Conservation (phyloP, 2,888 invertebrate genomes). For the Chesias legatella region DNA sequence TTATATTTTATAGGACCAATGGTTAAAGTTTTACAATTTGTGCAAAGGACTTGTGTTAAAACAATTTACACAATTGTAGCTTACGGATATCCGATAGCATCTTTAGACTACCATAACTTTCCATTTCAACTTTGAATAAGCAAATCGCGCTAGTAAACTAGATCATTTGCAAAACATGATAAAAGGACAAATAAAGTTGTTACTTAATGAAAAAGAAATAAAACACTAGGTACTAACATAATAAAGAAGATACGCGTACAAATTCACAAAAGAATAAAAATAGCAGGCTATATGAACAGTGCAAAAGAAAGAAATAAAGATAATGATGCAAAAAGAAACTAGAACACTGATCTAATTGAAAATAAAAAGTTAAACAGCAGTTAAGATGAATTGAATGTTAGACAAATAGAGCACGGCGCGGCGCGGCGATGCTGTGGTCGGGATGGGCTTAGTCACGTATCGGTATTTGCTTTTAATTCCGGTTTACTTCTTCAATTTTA, state of each 20-base stretch:
- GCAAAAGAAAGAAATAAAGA: constrained; percentile 19
- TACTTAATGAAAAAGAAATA: constrained; percentile 5
- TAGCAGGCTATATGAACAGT: constrained; percentile 3
- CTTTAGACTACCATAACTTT: constrained; percentile 24
- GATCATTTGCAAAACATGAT: constrained; percentile 14
- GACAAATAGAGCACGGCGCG: constrained; percentile 48
- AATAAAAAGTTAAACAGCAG: constrained; percentile 38
- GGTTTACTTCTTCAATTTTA: constrained; percentile 11
- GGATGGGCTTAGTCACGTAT: constrained; percentile 25
- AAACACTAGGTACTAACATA: not conserved
- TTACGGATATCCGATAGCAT: too few relatives aligned
- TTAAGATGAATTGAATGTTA: constrained; percentile 40
- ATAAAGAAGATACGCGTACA: not conserved
- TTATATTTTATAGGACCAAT: too few relatives aligned
- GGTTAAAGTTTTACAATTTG: too few relatives aligned
- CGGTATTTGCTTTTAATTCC: constrained; percentile 16
- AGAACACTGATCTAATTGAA: constrained; percentile 24
- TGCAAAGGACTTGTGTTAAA: not conserved
- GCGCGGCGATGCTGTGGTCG: constrained; percentile 35
- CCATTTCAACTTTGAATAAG: constrained; percentile 22
- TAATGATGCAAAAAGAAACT: constrained; percentile 21
- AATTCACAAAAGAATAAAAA: constrained; percentile 3
- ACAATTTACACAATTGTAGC: constrained; percentile 9
- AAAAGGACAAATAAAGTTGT: constrained; percentile 6
- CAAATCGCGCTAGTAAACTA: constrained; percentile 7